Percentiles rank a stretch among this genome's conserved stretches.
phyloP scores from a whole-genome alignment of 2,888 invertebrate species.

The Hesperia comma region DNA sequence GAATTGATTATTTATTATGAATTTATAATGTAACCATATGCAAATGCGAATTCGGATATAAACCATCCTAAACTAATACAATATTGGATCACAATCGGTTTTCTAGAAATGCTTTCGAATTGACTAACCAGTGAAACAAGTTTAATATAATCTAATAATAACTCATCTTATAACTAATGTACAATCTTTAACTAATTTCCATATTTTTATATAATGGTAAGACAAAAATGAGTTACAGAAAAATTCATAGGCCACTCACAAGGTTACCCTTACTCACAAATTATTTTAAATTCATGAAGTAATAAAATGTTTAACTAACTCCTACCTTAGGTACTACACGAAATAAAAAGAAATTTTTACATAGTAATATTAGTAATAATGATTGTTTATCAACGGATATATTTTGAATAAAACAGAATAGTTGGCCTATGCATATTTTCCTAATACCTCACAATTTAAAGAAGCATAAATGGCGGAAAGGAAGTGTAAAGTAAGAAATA shows the following conservation, averaged over 20 bases:
- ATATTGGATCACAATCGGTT: constrained; percentile 1
- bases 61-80: background rate
- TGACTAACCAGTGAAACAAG: background rate
- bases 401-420: background rate
- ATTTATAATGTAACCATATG: no score
- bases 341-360: no score
- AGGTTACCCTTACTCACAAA: no score
- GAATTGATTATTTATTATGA: no score
- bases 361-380: no score
- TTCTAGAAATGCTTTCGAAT: background rate
- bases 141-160: background rate
- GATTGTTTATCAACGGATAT: no score
- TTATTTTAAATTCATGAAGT: no score
- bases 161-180: no score
- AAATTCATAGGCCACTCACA: background rate
- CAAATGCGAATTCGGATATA: background rate
- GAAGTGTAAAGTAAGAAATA: background rate
- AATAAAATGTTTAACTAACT: no score
- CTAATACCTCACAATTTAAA: no score
- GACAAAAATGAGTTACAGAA: background rate
- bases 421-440: background rate
- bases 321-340: no score
- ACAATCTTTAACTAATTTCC: no score
- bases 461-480: background rate
- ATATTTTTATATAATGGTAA: background rate